Base-by-base conservation (phyloP, 2,888 invertebrate species). In the Patella depressa region DNA sequence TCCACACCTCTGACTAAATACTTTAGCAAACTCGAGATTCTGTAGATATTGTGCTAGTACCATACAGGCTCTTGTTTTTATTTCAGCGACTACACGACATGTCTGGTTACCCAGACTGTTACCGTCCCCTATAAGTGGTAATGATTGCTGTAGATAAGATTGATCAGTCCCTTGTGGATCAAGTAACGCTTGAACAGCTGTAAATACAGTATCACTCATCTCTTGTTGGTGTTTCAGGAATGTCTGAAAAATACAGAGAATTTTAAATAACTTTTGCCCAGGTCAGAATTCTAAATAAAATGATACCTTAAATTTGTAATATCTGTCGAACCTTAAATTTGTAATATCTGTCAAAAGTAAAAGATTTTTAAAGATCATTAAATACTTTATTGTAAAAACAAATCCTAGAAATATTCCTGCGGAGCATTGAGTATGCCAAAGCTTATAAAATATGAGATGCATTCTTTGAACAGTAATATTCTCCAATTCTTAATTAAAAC, bases 71-170 rank as follows among this genome's bases (percentile, higher is more conserved):
- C 90, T 81, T 5, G 91, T 90, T 78, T 90, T 83, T 57, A 92
- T 88, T 85, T 92, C 91, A 1, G 90, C 90, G n/a, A 91, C 84
- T 2, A 92, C 89, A 7, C 92, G 85, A 77, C 90, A 90, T 70
- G 74, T 88, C 80, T 90, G 90, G 84, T 91, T 90, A 73, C 85
- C 82, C 74, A 89, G 82, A 55, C 84, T 85, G 82, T 86, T 88
- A 3, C 88, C 90, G 79, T 91, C 91, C 53, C 88, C 89, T 17
- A 81, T 84, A 29, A 88, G 79, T 53, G 89, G 88, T 9, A 90
- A 84, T 9, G 81, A 80, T 76, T 88, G 85, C 78, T 88, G 89
- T 90, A 81, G 5, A 88, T 86, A 2, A 87, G 87, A 14, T 80
- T 81, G 71, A 81, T 80, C 74, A 86, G 86, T 14, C 24, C 81